Evolutionary conservation across 1,140 invertebrate species (phyloP), one percentile per base, ranked within the genome.

Genomic region (Drosophila elegans): DNA sequence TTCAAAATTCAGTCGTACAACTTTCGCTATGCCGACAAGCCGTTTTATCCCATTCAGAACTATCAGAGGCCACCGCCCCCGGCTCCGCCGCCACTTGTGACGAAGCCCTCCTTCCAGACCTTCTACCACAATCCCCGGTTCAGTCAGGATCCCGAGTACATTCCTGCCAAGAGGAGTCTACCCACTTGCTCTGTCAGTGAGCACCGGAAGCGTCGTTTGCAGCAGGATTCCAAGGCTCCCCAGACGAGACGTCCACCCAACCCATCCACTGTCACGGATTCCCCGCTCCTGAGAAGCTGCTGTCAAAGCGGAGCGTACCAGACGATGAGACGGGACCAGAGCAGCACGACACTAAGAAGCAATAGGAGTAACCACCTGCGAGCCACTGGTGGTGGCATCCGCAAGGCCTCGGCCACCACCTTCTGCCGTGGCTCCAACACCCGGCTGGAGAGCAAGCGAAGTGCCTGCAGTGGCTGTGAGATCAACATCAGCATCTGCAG

Each of bases 1-100:
- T 92, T 92, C 51, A 92, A 92, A 86, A 79, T 86, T 51, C 79
- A 92, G 42, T 92, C 91, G 10, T 92, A 78, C 29, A 90, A 85
- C 44, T 92, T 92, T 63, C 91, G 77, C 7, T 92, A 91, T 49
- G 91, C 91, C 39, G 84, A 91, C 2, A 62, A 74, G 12, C 91
- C 91, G 5, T 45, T 34, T 11, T 83, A 77, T 51, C 55, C 56
- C 2, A 25, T 76, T 12, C 75, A 80, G 51, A 63, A 79, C 3
- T 78, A 80, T 36, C 78, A 59, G 10, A 64, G 78, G 6, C 54
- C 69, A 2, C 11, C 72, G n/a, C 27, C 71, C 2, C 5, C 29
- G 9, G n/a, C 67, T 13, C 13, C 42, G 9, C 21, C 27, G 7
- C 52, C n/a, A 13, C 27, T 51, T 10, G 16, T 38, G 5, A 49